phyloP scores from a whole-genome alignment of 2,888 invertebrate species.

The Horisme vitalbata region DNA sequence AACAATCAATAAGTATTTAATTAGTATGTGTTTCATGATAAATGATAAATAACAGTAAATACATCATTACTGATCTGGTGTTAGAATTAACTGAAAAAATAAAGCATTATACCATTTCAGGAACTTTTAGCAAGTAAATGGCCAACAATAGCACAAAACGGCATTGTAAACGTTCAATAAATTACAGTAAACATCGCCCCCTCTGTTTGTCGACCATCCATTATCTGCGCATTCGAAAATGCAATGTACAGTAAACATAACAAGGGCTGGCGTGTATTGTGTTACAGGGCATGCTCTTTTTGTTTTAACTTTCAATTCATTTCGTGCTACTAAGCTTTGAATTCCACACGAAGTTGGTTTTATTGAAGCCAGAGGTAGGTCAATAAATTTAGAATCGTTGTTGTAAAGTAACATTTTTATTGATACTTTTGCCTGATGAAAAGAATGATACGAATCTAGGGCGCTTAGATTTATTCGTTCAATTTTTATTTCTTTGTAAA shows the following conservation, averaged over 20 bases:
- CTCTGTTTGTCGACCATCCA: constrained; percentile 41
- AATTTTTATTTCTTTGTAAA: constrained; percentile 4
- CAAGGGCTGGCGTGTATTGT: constrained; percentile 37
- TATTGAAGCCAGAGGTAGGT: constrained; percentile 4
- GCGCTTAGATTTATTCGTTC: background rate
- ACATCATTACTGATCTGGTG: no score
- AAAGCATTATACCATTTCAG: background rate
- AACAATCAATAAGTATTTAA: no score
- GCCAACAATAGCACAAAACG: background rate
- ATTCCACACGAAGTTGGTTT: constrained; percentile 15
- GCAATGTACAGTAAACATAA: constrained; percentile 37
- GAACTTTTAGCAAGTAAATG: background rate
- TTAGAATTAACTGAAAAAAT: no score
- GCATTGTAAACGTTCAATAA: constrained; percentile 1
- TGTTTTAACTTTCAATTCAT: constrained; percentile 30
- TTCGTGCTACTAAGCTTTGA: constrained; percentile 32
- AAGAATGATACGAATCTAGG: background rate
- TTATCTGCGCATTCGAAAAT: constrained; percentile 36
- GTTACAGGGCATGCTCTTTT: constrained; percentile 42
- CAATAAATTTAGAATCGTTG: background rate
- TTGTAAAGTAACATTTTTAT: constrained; percentile 4
- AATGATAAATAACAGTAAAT: no score
- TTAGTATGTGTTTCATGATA: no score
- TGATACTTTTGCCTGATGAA: constrained; percentile 1
- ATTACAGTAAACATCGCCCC: constrained; percentile 33